Evolutionary conservation across 2,888 invertebrate species (phyloP).

Genomic region (Steinernema carpocapsae): DNA sequence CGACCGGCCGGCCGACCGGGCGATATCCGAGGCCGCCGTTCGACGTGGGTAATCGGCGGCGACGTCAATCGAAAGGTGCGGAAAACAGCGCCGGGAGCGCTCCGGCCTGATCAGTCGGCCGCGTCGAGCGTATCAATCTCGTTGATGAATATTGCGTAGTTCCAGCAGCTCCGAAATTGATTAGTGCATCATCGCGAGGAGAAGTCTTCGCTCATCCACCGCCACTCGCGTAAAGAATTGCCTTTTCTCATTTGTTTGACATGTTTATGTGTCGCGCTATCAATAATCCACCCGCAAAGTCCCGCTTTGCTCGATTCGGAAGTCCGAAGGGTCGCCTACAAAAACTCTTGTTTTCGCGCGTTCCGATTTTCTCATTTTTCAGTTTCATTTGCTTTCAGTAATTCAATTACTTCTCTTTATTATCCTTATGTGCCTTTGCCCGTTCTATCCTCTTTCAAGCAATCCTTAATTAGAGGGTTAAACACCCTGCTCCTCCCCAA

Average conservation of each 20-base stretch:
- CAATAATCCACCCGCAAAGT: constrained; percentile 12
- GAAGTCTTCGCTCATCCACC: constrained; percentile 2
- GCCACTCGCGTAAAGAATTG: constrained; percentile 30
- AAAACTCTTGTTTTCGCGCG: constrained; percentile 4
- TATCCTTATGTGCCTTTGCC: too few species aligned
- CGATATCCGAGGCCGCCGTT: constrained; percentile 1
- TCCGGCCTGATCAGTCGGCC: not conserved
- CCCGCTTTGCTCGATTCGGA: not conserved
- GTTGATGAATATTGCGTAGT: constrained; percentile 31
- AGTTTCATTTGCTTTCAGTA: too few species aligned
- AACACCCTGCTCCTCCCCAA: too few species aligned
- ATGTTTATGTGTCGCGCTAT: constrained; percentile 33
- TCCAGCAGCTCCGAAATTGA: constrained; percentile 27
- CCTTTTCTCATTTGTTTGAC: constrained; percentile 18
- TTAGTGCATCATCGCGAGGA: constrained; percentile 17
- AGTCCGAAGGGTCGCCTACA: not conserved
- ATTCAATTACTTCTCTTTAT: too few species aligned
- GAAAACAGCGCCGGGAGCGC: constrained; percentile 23
- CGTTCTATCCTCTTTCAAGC: too few species aligned
- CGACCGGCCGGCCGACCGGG: not conserved
- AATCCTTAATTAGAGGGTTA: too few species aligned
- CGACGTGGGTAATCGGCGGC: not conserved
- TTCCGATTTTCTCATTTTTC: too few species aligned
- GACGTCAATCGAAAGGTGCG: constrained; percentile 5
- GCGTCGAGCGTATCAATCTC: constrained; percentile 28